Evolutionary conservation across 2,888 invertebrate species (phyloP).

Genomic region (Conomelus anceps): DNA sequence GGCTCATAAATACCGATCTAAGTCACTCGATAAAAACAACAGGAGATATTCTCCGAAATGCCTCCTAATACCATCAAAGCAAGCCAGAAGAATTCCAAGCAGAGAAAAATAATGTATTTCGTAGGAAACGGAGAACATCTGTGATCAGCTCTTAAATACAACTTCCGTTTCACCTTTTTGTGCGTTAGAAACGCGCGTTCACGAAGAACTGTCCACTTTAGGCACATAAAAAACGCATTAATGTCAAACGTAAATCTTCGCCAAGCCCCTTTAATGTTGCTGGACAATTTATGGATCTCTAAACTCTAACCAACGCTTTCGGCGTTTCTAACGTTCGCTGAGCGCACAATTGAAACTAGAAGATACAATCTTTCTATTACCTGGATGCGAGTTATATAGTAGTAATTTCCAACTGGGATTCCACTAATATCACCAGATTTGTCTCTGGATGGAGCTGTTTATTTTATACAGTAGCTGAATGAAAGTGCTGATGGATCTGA

Average conservation of each 20-base stretch:
- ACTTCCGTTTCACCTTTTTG: background rate
- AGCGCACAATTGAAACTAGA: background rate
- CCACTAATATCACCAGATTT: background rate
- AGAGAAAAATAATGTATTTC: background rate
- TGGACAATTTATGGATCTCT: background rate
- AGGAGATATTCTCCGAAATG: too few relatives aligned
- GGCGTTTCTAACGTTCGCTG: background rate
- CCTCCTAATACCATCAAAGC: background rate
- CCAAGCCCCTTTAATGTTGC: background rate
- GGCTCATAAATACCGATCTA: background rate
- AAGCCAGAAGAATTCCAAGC: background rate
- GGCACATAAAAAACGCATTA: background rate
- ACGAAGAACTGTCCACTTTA: background rate
- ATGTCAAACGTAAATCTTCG: background rate
- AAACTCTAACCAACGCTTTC: background rate
- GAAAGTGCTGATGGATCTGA: too few relatives aligned
- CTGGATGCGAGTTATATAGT: too few relatives aligned
- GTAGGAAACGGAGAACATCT: background rate
- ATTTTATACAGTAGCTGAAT: too few relatives aligned
- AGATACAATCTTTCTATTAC: background rate
- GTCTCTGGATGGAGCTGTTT: too few relatives aligned
- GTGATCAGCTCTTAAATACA: background rate
- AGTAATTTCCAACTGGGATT: background rate
- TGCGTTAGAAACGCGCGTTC: background rate
- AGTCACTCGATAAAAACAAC: background rate